These are phyloP conservation scores for Porites divaricata DNA, from an alignment of 92 coral and sea anemone genomes.

Conservation along the genomic window DNA sequence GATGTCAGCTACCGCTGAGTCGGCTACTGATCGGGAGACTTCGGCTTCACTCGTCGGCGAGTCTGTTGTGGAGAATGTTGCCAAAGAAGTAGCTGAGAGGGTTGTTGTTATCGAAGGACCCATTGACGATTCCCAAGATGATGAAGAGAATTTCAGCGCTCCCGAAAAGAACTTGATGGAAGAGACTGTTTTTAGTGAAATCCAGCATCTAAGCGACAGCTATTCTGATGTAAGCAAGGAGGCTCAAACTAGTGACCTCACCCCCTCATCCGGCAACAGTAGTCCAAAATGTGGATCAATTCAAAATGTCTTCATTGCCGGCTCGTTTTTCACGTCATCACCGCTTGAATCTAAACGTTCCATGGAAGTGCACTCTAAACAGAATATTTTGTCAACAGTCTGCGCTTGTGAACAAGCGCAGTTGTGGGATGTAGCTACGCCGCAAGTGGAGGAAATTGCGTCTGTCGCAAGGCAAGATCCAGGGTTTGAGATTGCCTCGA, in stretches of 20 bases:
- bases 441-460: conserved; percentile 6
- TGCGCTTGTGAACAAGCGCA: conserved; percentile 19
- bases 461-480: not conserved
- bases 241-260: not conserved
- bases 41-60: conserved; percentile 1
- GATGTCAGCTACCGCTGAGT: conserved; percentile 6
- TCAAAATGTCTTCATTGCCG: not conserved
- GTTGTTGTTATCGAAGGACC: not conserved
- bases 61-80: not conserved
- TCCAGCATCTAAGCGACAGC: not conserved
- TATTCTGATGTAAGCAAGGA: not conserved
- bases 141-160: not conserved
- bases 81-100: not conserved
- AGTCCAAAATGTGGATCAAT: too few relatives aligned
- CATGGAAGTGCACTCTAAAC: conserved; percentile 9
- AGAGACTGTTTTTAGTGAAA: not conserved
- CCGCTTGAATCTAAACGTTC: not conserved
- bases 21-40: not conserved
- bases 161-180: not conserved
- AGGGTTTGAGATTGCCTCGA: not conserved
- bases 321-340: not conserved
- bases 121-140: not conserved
- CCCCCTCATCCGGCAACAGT: not conserved
- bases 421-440: conserved; percentile 5
- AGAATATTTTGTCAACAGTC: conserved; percentile 14